Evolutionary conservation across 2,888 invertebrate species (phyloP).

Genomic region (Mesorhabditis spiculigera): DNA sequence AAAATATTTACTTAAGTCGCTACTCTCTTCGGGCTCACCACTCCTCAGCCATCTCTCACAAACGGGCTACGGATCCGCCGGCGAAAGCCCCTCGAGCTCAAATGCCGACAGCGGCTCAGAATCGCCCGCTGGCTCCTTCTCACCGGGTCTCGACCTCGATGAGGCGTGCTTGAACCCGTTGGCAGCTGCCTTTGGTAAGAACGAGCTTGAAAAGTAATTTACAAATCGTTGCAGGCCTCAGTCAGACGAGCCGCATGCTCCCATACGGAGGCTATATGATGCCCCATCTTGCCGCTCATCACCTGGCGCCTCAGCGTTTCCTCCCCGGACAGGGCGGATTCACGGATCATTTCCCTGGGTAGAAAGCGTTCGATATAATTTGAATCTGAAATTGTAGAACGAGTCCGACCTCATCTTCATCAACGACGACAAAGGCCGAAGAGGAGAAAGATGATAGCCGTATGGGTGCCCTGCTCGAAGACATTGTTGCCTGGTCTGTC

Average conservation of each 20-base stretch:
- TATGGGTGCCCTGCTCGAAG: slow-evolving; percentile 21
- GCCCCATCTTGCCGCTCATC: too few relatives aligned
- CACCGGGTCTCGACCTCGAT: slow-evolving; percentile 46
- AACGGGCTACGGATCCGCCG: slow-evolving; percentile 37
- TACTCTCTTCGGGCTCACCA: background rate
- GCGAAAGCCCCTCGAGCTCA: slow-evolving; percentile 42
- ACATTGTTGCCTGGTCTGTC: slow-evolving; percentile 22
- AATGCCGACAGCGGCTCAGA: slow-evolving; percentile 45
- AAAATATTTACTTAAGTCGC: background rate
- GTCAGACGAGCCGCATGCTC: background rate
- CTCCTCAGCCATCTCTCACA: slow-evolving; percentile 1
- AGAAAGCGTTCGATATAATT: background rate
- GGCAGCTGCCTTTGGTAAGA: slow-evolving; percentile 7
- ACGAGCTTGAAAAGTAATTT: background rate
- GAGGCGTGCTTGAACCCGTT: slow-evolving; percentile 21
- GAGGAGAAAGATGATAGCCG: background rate
- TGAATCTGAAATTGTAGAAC: background rate
- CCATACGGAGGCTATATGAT: background rate
- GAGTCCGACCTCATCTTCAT: slow-evolving; percentile 3
- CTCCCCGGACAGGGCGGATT: background rate
- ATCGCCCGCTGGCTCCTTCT: slow-evolving; percentile 50
- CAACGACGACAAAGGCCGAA: background rate
- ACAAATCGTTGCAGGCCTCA: background rate
- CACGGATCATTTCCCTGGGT: background rate
- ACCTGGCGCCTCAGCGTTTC: background rate